Conservation (phyloP, 37 sponge, comb jelly and placozoan species). For the Agelas oroides region DNA sequence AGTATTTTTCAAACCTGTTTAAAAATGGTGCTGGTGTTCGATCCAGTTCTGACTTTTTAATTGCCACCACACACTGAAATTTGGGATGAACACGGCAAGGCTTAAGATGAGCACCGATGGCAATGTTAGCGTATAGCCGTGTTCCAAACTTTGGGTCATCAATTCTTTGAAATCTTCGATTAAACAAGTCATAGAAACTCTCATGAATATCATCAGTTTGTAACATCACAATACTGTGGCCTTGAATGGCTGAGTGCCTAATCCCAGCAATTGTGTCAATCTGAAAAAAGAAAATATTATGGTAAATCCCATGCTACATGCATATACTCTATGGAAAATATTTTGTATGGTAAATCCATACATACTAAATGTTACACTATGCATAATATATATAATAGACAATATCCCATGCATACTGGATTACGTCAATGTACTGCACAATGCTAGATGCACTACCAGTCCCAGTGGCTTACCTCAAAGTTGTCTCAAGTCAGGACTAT, state of each 20-base stretch:
- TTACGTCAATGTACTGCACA: too few species aligned
- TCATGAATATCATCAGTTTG: conserved; percentile 87
- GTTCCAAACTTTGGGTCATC: conserved; percentile 59
- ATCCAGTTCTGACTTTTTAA: conserved; percentile 72
- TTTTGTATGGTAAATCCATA: too few species aligned
- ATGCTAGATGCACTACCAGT: too few species aligned
- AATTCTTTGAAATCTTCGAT: conserved; percentile 74
- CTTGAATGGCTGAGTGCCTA: conserved; percentile 73
- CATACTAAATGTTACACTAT: too few species aligned
- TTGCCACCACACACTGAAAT: conserved; percentile 87
- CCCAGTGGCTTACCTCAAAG: too few species aligned
- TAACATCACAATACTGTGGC: conserved; percentile 75
- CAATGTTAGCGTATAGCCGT: conserved; percentile 80
- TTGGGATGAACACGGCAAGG: conserved; percentile 77
- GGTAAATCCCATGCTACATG: too few species aligned
- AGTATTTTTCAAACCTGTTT: conserved; percentile 88
- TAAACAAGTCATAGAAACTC: conserved; percentile 93
- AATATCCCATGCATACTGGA: too few species aligned
- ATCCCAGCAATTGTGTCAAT: conserved; percentile 76
- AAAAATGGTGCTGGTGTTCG: conserved; percentile 82
- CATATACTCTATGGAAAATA: too few species aligned
- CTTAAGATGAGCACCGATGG: conserved; percentile 81
- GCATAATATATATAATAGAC: too few species aligned
- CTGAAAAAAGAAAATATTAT: conserved; percentile 8
- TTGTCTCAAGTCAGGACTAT: too few species aligned